Base-by-base conservation (phyloP, 2,113 vertebrate species). In the Leiothrix lutea region DNA sequence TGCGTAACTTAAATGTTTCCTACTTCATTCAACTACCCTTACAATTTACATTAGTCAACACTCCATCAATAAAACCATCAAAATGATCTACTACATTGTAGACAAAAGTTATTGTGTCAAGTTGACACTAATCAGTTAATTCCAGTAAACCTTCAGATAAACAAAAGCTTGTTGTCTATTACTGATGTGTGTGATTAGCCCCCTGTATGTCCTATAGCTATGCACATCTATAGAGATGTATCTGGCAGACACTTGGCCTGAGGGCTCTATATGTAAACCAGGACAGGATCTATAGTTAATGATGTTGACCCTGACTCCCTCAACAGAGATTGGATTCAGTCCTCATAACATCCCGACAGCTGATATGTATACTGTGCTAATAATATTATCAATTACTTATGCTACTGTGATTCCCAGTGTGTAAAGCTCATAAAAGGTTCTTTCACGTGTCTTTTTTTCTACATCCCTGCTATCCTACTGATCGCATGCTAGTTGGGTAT, bases 301-400 rank as follows among this genome's bases (percentile, higher is more conserved):
- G 99, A 99, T 98, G 99, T 99, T 99, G 99, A 99, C 99, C 99
- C 98, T 98, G 98, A 98, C 98, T 99, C 99, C 98, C 98, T 98
- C 99, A 99, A 98, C 98, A 99, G 99, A 98, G 98, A 98, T 97
- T 98, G 98, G 98, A 99, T 99, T 99, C 98, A 99, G 98, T 98
- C 98, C 98, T 99, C 99, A 99, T 99, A 99, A 99, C 98, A 99
- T 98, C 98, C 98, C 97, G 98, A 98, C 98, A 99, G 98, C 99
- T 99, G 99, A 99, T 99, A 99, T 99, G 99, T 99, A 99, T 98
- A 98, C 98, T 97, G 97, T 98, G 98, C 98, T 99, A 99, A 99
- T 99, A 99, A 99, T 98, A 97, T 98, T 98, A 99, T 99, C 99
- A 99, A 99, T 99, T 98, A 98, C 98, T 98, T 98, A 98, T 97